Conservation (phyloP, 2,113 vertebrate genomes). For the Sporophila hypoxantha region DNA sequence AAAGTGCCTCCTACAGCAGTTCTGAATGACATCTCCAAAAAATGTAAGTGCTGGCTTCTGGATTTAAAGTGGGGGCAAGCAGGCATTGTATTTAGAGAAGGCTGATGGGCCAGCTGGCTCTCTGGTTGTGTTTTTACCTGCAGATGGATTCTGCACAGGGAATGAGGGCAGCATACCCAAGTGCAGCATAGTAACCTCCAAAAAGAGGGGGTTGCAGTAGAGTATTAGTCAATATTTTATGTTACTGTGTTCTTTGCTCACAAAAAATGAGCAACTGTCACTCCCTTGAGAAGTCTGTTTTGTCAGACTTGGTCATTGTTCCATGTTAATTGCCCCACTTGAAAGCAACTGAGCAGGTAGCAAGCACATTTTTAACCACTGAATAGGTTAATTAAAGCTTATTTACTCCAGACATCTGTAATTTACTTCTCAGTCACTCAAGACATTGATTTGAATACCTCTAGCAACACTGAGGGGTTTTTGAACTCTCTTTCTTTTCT, state of each 20-base stretch:
- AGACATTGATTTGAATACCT: not conserved
- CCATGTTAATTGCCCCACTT: not conserved
- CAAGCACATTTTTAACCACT: not conserved
- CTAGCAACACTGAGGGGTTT: fast-evolving
- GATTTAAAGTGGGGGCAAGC: fast-evolving
- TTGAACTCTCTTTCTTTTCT: not conserved
- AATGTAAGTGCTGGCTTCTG: constrained; percentile 75
- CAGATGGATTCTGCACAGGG: not conserved
- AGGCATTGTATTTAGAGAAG: not conserved
- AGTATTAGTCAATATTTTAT: not conserved
- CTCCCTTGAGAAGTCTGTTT: not conserved
- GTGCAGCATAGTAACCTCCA: not conserved
- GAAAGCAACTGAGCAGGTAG: not conserved
- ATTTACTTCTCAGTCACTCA: not conserved
- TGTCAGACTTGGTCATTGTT: not conserved
- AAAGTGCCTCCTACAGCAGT: constrained; percentile 81
- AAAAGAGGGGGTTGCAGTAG: not conserved
- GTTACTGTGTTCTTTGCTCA: not conserved
- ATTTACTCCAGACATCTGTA: not conserved
- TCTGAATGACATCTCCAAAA: constrained; percentile 87
- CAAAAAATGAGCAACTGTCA: not conserved
- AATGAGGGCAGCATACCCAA: not conserved
- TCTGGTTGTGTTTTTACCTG: not conserved
- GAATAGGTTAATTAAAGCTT: not conserved
- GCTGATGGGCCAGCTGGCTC: not conserved